Conservation (phyloP, 2,888 invertebrate species). For the Drosophila niveifrons region DNA sequence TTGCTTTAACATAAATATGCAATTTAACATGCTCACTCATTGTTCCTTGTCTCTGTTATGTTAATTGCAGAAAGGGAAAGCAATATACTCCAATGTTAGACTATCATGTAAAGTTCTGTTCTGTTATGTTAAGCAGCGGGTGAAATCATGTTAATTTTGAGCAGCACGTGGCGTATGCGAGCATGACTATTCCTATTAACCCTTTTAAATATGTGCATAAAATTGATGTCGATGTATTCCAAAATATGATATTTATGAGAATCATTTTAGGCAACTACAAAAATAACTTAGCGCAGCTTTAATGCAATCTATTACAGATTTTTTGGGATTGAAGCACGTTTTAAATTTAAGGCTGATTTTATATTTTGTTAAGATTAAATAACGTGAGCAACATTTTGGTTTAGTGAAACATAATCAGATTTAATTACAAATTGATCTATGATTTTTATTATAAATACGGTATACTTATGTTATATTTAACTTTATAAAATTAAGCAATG, state of each 20-base stretch:
- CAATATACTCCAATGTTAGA: neutral
- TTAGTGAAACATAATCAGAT: too few relatives aligned
- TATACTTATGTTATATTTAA: too few relatives aligned
- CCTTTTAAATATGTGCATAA: conserved; percentile 4
- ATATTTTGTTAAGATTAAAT: too few relatives aligned
- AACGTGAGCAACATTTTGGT: too few relatives aligned
- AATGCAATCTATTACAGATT: too few relatives aligned
- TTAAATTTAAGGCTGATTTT: too few relatives aligned
- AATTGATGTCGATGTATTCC: neutral
- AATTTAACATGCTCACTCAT: neutral
- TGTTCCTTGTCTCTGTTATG: neutral
- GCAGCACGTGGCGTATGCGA: conserved; percentile 1
- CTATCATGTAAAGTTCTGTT: neutral
- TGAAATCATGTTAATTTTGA: conserved; percentile 7
- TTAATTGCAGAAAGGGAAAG: neutral
- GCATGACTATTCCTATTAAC: conserved; percentile 5
- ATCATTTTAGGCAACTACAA: neutral
- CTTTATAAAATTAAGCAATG: too few relatives aligned
- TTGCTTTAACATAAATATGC: neutral
- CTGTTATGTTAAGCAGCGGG: neutral
- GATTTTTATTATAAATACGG: too few relatives aligned
- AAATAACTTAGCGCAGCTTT: neutral
- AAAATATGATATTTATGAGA: neutral
- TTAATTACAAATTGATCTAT: too few relatives aligned
- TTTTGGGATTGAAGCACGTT: too few relatives aligned